Evolutionary conservation across 2,113 vertebrate species (phyloP).

Genomic region (Macrotus californicus): DNA sequence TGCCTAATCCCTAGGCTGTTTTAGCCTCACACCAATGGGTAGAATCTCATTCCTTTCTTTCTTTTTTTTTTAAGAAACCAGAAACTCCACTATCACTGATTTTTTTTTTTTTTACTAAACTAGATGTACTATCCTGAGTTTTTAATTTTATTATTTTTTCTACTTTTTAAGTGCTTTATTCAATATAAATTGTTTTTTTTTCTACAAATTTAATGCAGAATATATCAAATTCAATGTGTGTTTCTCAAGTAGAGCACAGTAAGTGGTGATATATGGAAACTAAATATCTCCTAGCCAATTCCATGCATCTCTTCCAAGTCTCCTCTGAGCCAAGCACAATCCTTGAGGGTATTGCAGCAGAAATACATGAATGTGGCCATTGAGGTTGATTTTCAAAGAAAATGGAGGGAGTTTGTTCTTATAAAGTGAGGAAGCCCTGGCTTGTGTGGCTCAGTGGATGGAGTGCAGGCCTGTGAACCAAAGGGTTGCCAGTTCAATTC

Average conservation of each 20-base stretch:
- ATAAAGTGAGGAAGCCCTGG: neutral
- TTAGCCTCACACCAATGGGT: neutral
- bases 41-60: neutral
- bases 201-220: neutral
- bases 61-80: neutral
- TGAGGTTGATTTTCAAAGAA: neutral
- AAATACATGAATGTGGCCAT: neutral
- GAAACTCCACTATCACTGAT: neutral
- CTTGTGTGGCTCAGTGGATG: neutral
- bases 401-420: neutral
- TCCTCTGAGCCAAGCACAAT: neutral
- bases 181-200: neutral
- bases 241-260: neutral
- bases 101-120: neutral
- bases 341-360: accelerated
- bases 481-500: too few species aligned
- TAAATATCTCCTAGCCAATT: neutral
- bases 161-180: neutral
- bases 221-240: neutral
- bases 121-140: neutral
- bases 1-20: neutral
- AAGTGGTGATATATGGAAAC: neutral
- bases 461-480: too few species aligned
- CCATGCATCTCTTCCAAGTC: neutral
- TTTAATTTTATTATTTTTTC: neutral